These are phyloP conservation scores for Diadegma fenestrale DNA, from an alignment of 2,888 invertebrate species.

Conservation along the genomic window DNA sequence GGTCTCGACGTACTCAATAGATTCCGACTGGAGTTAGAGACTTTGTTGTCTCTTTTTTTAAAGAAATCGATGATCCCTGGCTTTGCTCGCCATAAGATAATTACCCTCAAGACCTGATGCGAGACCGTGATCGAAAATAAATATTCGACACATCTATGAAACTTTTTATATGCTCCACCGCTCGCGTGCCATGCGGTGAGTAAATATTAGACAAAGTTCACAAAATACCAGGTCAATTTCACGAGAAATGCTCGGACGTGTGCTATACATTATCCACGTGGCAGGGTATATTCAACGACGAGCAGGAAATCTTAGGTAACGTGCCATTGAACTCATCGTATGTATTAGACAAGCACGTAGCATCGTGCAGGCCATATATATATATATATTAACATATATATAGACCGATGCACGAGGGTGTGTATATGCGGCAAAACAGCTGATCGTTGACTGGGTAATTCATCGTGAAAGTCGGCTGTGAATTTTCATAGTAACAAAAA, in stretches of 20 bases:
- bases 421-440: conserved; percentile 29
- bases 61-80: background rate
- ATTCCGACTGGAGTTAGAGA: background rate
- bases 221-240: background rate
- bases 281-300: conserved; percentile 25
- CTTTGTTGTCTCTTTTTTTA: background rate
- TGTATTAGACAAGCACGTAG: conserved; percentile 29
- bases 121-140: background rate
- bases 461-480: conserved; percentile 46
- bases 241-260: conserved; percentile 9
- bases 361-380: conserved; percentile 2
- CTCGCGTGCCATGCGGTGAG: background rate
- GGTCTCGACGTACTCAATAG: background rate
- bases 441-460: conserved; percentile 36
- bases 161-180: background rate
- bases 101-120: background rate
- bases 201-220: background rate
- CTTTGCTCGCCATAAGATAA: background rate
- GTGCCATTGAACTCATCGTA: conserved; percentile 58
- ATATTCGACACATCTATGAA: background rate
- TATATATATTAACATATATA: too few relatives aligned
- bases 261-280: background rate
- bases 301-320: conserved; percentile 66
- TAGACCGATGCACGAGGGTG: background rate
- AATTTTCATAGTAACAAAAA: conserved; percentile 47